These are phyloP conservation scores for Leptopterna dolabrata DNA, from an alignment of 2,888 invertebrate genomes.

Conservation along the genomic window DNA sequence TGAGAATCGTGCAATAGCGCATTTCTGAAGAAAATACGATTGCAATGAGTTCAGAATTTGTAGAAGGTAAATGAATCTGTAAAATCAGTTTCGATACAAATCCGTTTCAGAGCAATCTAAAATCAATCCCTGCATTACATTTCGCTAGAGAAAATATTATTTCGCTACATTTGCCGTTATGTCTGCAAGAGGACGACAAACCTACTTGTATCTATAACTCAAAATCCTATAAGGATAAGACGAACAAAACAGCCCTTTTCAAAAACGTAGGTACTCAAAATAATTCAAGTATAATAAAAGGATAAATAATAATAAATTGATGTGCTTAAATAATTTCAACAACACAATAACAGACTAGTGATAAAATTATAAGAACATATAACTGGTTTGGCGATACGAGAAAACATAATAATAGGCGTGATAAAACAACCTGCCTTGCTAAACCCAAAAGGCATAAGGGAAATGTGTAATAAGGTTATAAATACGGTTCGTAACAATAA, in stretches of 20 bases:
- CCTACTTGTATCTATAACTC: too few species aligned
- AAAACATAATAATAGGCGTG: conserved; percentile 1
- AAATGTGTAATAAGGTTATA: not conserved
- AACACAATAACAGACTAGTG: conserved; percentile 35
- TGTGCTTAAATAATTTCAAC: not conserved
- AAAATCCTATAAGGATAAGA: not conserved
- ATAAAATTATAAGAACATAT: conserved; percentile 26
- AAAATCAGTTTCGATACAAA: too few species aligned
- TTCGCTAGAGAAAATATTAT: too few species aligned
- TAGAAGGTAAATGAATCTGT: too few species aligned
- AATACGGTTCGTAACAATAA: not conserved
- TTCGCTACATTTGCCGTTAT: too few species aligned
- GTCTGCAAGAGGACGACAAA: too few species aligned
- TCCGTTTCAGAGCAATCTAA: too few species aligned
- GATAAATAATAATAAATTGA: conserved; percentile 8
- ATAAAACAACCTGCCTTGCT: conserved; percentile 10
- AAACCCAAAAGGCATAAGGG: conserved; percentile 12
- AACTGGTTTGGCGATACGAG: conserved; percentile 12
- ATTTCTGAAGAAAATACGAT: too few species aligned
- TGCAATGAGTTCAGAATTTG: too few species aligned
- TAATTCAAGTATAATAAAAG: not conserved
- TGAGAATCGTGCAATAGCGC: too few species aligned
- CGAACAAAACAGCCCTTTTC: not conserved
- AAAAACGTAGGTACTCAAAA: not conserved
- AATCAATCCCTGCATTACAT: too few species aligned